Evolutionary conservation across 64 coral and sea anemone species (phyloP), one percentile per base, ranked within the genome.

Genomic region (Acropora yongei): DNA sequence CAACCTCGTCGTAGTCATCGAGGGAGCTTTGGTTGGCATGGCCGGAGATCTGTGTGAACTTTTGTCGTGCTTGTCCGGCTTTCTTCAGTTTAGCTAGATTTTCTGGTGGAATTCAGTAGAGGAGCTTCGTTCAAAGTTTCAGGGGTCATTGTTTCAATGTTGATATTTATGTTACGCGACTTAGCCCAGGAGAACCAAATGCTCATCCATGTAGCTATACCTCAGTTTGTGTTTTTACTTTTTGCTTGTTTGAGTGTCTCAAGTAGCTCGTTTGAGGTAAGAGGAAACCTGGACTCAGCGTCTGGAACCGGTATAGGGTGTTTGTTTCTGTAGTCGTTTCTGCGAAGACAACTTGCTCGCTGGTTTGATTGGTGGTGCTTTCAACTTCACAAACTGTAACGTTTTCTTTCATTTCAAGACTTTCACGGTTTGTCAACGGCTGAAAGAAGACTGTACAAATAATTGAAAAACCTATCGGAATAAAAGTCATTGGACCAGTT

Each of bases 1-100:
- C 74, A 77, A 77, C 13, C 74, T 77, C 74, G 41, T 77, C 74
- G 74, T 77, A 77, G 42, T 77, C 74, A 77, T 77, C 74, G 74
- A 77, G 74, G 8, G 74, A 55, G 51, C 51, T 55, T 55, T 55
- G 4, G 51, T 55, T 55, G 51, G 51, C 51, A 55, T 55, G 51
- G 9, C 51, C 51, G 51, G 51, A 5, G 51, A 55, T 55, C 9
- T 55, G 51, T 5, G 9, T 55, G 51, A 77, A 46, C 13, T 77
- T 77, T 41, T 48, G 74, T 42, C 74, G 41, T 16, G 74, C 41
- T 45, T 48, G 74, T 46, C 44, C 74, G 10, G 44, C 74, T 77
- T 77, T 77, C 74, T 77, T 77, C 74, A 77, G 41, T 76, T 76
- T 76, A 13, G 83, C 83, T 9, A 55, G 51, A 55, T 55, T 55